Percentiles rank a stretch among this genome's conserved stretches.
Conservation (phyloP, 2,113 vertebrate species). For the Mola mola region DNA sequence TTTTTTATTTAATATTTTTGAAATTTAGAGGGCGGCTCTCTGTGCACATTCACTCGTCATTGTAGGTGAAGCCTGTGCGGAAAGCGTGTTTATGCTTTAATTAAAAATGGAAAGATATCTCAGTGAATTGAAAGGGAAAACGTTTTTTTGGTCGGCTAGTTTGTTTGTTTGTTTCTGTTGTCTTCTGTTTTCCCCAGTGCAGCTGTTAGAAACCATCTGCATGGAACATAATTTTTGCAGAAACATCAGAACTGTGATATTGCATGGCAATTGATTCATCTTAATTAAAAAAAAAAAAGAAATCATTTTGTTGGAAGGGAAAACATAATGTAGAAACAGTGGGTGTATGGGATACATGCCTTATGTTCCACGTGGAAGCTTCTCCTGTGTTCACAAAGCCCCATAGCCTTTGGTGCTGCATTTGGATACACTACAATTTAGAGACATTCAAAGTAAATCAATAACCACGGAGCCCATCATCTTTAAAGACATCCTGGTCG, state of each 20-base stretch:
- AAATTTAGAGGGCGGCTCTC: slow-evolving; percentile 71
- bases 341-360: slow-evolving; percentile 20
- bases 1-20: slow-evolving; percentile 52
- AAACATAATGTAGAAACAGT: slow-evolving; percentile 36
- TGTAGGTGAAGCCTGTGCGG: slow-evolving; percentile 69
- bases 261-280: slow-evolving; percentile 82
- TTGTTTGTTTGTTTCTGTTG: slow-evolving; percentile 78
- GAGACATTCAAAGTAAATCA: slow-evolving; percentile 67
- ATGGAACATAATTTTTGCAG: slow-evolving; percentile 78
- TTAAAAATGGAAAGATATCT: slow-evolving; percentile 83
- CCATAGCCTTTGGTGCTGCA: slow-evolving; percentile 25
- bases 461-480: slow-evolving; percentile 50
- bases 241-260: slow-evolving; percentile 81
- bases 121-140: slow-evolving; percentile 79
- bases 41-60: slow-evolving; percentile 78
- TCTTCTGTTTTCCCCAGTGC: slow-evolving; percentile 70
- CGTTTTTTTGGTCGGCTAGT: slow-evolving; percentile 78
- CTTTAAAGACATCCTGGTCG: slow-evolving; percentile 59
- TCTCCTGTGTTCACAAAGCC: slow-evolving; percentile 34
- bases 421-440: slow-evolving; percentile 55
- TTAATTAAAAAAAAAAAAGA: slow-evolving; percentile 74
- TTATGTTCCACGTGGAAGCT: slow-evolving; percentile 34
- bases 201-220: slow-evolving; percentile 79
- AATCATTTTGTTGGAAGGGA: slow-evolving; percentile 39
- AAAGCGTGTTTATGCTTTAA: slow-evolving; percentile 81